Evolutionary conservation across 30 jellyfish, hydroid and myxozoan genomes (phyloP).

Genomic region (Pelagia noctiluca): DNA sequence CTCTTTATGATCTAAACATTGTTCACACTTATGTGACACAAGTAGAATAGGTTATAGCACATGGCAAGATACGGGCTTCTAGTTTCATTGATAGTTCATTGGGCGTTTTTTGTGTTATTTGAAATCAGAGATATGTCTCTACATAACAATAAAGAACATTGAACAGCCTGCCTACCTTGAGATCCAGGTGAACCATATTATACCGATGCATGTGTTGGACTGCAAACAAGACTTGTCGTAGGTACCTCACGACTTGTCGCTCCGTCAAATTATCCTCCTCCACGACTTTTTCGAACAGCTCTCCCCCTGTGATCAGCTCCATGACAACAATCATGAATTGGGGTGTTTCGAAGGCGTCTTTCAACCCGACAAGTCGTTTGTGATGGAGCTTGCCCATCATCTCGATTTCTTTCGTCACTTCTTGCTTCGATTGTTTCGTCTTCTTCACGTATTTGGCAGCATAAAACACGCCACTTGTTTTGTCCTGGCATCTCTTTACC

Average conservation of each 20-base stretch:
- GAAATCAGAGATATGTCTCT: no score
- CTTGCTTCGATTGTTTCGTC: conserved; percentile 75
- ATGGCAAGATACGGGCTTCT: no score
- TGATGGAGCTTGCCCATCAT: conserved; percentile 86
- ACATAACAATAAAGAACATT: no score
- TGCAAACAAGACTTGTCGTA: conserved; percentile 83
- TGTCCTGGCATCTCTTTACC: conserved; percentile 85
- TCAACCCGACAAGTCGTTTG: conserved; percentile 58
- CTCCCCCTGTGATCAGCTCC: conserved; percentile 98
- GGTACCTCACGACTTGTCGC: conserved; percentile 90
- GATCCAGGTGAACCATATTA: conserved; percentile 87
- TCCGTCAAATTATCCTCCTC: conserved; percentile 95
- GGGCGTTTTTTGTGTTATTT: no score
- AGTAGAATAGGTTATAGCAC: no score
- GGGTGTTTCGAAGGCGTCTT: conserved; percentile 84
- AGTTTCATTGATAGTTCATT: no score
- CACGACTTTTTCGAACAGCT: conserved; percentile 90
- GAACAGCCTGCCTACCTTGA: conserved; percentile 83
- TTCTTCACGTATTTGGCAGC: conserved; percentile 90
- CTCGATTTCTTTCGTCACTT: conserved; percentile 69
- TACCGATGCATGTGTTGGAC: conserved; percentile 94
- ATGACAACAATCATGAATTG: conserved; percentile 83
- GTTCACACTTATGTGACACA: no score
- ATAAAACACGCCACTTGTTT: conserved; percentile 40
- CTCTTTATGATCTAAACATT: no score